Conservation (phyloP, 2,113 vertebrate species). For the Phoxinus phoxinus region DNA sequence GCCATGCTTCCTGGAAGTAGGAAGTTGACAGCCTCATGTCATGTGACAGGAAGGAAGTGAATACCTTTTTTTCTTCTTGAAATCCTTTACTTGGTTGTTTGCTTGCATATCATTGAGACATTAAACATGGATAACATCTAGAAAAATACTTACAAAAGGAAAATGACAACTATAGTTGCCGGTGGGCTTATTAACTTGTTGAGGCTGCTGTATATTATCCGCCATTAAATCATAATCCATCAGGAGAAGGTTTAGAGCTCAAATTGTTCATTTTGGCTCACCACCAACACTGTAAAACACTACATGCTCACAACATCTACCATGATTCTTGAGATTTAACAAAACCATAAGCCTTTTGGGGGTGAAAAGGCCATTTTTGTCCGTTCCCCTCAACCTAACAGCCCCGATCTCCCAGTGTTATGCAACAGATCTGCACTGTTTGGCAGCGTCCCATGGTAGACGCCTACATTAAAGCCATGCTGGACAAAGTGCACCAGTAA, state of each 20-base stretch:
- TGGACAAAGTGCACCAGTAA: conserved; percentile 52
- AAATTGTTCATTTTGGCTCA: background rate
- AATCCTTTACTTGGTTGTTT: too few species aligned
- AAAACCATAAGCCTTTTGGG: conserved; percentile 28
- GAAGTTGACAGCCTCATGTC: too few species aligned
- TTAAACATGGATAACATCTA: too few species aligned
- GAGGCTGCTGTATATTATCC: background rate
- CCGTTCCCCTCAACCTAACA: background rate
- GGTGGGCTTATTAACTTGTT: too few species aligned
- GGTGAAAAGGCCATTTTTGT: background rate
- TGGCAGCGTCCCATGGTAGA: conserved; percentile 48
- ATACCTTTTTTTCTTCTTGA: too few species aligned
- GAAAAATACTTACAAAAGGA: too few species aligned
- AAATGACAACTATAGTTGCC: too few species aligned
- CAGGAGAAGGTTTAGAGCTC: background rate
- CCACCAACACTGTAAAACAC: background rate
- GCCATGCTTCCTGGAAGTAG: too few species aligned
- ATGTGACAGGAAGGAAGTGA: too few species aligned
- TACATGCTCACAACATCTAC: background rate
- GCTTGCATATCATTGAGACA: too few species aligned
- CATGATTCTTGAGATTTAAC: background rate
- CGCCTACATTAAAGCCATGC: conserved; percentile 59
- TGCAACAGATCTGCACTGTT: conserved; percentile 62
- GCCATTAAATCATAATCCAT: background rate
- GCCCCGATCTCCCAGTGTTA: conserved; percentile 51